Evolutionary conservation across 2,797 vertebrate species (phyloP).

Genomic region (Pygocentrus nattereri): DNA sequence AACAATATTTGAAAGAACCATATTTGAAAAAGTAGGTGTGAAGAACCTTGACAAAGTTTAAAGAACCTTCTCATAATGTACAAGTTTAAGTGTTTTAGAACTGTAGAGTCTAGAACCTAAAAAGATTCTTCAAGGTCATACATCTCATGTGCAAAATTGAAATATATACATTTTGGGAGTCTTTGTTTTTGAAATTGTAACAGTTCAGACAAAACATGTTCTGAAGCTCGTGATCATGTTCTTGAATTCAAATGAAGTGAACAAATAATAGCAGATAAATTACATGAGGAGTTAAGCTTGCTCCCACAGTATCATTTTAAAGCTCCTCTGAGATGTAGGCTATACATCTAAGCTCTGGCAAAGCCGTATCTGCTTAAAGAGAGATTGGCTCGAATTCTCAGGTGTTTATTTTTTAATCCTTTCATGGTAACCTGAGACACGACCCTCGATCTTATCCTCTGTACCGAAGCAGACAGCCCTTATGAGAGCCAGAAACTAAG

Average conservation of each 20-base stretch:
- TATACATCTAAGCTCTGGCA: conserved; percentile 42
- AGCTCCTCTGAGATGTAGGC: conserved; percentile 23
- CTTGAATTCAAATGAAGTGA: neutral
- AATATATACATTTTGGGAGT: too few species aligned
- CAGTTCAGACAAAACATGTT: too few species aligned
- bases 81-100: too few species aligned
- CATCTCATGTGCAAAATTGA: too few species aligned
- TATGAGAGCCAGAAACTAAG: conserved; percentile 39
- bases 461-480: conserved; percentile 24
- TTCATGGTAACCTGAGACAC: conserved; percentile 37
- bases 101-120: too few species aligned
- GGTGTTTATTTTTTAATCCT: conserved; percentile 57
- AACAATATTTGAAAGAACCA: too few species aligned
- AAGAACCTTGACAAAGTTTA: too few species aligned
- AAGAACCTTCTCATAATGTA: too few species aligned
- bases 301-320: conserved; percentile 38
- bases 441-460: conserved; percentile 41
- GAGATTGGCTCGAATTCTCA: conserved; percentile 39
- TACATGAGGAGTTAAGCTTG: conserved; percentile 14
- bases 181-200: too few species aligned
- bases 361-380: conserved; percentile 33
- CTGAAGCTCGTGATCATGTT: neutral
- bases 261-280: neutral
- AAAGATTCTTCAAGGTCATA: too few species aligned
- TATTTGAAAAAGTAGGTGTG: too few species aligned